Conservation (phyloP, 2,797 vertebrate genomes). For the Erethizon dorsatum region DNA sequence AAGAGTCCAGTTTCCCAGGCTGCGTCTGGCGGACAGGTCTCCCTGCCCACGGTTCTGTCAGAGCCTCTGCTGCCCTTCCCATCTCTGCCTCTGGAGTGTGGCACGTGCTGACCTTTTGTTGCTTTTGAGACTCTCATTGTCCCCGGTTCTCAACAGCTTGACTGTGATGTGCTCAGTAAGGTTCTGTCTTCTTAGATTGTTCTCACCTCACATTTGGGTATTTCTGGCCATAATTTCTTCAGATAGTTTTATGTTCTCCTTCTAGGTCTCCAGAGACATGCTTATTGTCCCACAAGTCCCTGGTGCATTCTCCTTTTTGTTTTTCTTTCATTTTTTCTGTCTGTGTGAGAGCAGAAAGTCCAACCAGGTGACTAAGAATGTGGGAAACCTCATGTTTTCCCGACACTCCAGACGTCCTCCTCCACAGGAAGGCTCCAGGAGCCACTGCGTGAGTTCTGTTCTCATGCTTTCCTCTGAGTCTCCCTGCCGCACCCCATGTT, state of each 20-base stretch:
- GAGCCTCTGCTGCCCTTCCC: not conserved
- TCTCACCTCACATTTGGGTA: not conserved
- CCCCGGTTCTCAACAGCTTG: not conserved
- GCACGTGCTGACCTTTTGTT: not conserved
- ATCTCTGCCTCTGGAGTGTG: not conserved
- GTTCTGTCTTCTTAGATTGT: not conserved
- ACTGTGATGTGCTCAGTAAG: not conserved
- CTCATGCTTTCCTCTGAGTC: not conserved
- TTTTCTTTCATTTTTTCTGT: not conserved
- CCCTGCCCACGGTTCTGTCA: not conserved
- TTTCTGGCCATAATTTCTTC: not conserved
- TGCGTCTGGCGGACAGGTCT: too few relatives aligned
- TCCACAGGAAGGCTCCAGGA: not conserved
- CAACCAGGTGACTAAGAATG: not conserved
- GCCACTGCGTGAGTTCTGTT: not conserved
- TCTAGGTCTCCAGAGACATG: not conserved
- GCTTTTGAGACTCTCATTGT: not conserved
- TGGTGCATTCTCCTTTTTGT: not conserved
- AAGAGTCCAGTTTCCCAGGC: not conserved
- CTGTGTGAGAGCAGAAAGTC: not conserved
- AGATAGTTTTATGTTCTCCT: not conserved
- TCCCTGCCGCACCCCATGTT: rapidly evolving
- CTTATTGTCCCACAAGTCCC: not conserved
- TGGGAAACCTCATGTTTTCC: not conserved
- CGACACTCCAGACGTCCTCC: not conserved